Percentiles rank a stretch among this genome's conserved stretches.
phyloP scores from a whole-genome alignment of 2,888 invertebrate species.

The Zeuzera pyrina region DNA sequence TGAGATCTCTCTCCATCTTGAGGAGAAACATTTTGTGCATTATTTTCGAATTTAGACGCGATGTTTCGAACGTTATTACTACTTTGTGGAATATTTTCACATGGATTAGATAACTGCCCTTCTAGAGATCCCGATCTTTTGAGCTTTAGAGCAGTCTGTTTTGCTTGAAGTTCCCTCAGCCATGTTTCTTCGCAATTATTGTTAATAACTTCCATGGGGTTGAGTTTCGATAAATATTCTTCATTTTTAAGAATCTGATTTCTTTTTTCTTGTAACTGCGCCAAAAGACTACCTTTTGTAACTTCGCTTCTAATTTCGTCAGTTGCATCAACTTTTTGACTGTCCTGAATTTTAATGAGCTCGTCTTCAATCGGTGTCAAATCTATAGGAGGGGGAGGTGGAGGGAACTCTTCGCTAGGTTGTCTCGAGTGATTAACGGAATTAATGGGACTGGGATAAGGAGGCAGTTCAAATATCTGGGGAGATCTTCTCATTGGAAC shows the following conservation, averaged over 20 bases:
- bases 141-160: constrained; percentile 74
- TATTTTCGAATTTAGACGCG: constrained; percentile 84
- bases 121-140: constrained; percentile 52
- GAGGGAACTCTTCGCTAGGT: constrained; percentile 91
- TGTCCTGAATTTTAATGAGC: constrained; percentile 58
- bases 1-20: constrained; percentile 53
- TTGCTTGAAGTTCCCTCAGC: constrained; percentile 85
- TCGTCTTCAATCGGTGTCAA: constrained; percentile 77
- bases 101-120: constrained; percentile 43
- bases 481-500: constrained; percentile 48
- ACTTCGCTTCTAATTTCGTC: constrained; percentile 41
- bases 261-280: constrained; percentile 77
- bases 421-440: constrained; percentile 88
- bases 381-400: constrained; percentile 87
- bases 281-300: constrained; percentile 64
- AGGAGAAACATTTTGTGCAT: constrained; percentile 29
- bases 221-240: constrained; percentile 36
- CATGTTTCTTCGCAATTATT: constrained; percentile 74
- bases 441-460: constrained; percentile 85
- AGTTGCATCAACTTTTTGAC: constrained; percentile 24
- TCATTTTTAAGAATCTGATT: constrained; percentile 73
- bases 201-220: constrained; percentile 42
- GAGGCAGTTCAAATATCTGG: constrained; percentile 77
- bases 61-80: constrained; percentile 80
- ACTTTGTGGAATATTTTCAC: constrained; percentile 29